Evolutionary conservation across 2,113 vertebrate species (phyloP).

Genomic region (Prunella himalayana): DNA sequence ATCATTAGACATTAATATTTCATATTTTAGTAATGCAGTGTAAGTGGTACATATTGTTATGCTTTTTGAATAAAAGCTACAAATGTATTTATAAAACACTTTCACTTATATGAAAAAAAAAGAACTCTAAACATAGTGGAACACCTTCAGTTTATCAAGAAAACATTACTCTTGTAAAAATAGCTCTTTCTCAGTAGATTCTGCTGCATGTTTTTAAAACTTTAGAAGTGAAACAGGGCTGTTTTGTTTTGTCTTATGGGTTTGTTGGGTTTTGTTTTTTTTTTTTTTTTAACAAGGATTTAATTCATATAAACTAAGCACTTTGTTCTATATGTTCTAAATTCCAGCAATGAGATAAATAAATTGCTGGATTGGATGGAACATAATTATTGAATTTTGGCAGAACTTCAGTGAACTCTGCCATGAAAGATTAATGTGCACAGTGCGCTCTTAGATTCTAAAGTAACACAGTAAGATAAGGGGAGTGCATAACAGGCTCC

Average conservation of each 20-base stretch:
- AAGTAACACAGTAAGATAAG: conserved; percentile 59
- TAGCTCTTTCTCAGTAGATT: background rate
- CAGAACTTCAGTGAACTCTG: conserved; percentile 69
- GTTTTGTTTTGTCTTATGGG: background rate
- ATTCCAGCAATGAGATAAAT: conserved; percentile 65
- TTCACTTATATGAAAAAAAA: background rate
- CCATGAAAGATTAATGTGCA: conserved; percentile 63
- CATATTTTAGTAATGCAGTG: background rate
- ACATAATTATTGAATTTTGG: conserved; percentile 67
- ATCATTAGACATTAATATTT: background rate
- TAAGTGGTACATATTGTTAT: background rate
- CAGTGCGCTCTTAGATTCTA: conserved; percentile 37
- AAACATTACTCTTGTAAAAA: background rate
- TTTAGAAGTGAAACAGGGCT: background rate
- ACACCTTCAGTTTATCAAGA: background rate
- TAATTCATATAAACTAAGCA: conserved; percentile 50
- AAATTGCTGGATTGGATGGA: conserved; percentile 49
- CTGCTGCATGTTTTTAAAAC: background rate
- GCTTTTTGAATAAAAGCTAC: background rate
- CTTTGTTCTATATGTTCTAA: conserved; percentile 53
- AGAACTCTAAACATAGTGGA: background rate
- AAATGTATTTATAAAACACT: background rate
- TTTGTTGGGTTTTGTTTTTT: background rate
- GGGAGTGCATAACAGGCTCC: conserved; percentile 9
- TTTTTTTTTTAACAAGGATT: background rate